phyloP scores from a whole-genome alignment of 2,888 invertebrate genomes.

The Branchellion lobata region DNA sequence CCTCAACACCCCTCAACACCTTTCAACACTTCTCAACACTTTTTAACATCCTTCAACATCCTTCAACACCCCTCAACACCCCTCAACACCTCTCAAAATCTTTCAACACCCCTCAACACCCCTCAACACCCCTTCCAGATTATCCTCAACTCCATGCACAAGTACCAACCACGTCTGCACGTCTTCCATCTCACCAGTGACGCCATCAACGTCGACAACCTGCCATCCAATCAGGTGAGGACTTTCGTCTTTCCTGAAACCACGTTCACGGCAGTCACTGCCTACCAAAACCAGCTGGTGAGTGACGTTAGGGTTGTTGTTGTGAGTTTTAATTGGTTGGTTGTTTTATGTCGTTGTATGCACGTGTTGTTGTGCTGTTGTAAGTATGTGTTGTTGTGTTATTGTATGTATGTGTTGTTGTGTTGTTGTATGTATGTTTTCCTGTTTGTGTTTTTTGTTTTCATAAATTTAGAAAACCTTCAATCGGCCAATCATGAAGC shows the following conservation, averaged over 20 bases:
- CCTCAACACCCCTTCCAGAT: conserved; percentile 70
- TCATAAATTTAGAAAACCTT: too few species aligned
- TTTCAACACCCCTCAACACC: not conserved
- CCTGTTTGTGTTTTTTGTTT: too few species aligned
- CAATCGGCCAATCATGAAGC: too few species aligned
- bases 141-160: conserved; percentile 98
- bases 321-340: too few species aligned
- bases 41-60: not conserved
- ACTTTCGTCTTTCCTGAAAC: conserved; percentile 91
- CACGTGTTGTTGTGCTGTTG: too few species aligned
- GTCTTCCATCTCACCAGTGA: conserved; percentile 71
- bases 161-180: conserved; percentile 96
- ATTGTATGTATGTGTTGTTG: too few species aligned
- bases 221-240: conserved; percentile 70
- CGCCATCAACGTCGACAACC: conserved; percentile 13
- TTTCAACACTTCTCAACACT: not conserved
- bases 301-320: conserved; percentile 53
- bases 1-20: too few species aligned
- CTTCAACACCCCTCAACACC: not conserved
- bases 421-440: not conserved
- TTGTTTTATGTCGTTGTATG: too few species aligned
- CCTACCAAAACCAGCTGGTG: conserved; percentile 96
- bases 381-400: too few species aligned
- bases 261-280: conserved; percentile 97
- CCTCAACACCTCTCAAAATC: not conserved